phyloP scores from a whole-genome alignment of 2,888 invertebrate species.

The Cosmopolites sordidus region DNA sequence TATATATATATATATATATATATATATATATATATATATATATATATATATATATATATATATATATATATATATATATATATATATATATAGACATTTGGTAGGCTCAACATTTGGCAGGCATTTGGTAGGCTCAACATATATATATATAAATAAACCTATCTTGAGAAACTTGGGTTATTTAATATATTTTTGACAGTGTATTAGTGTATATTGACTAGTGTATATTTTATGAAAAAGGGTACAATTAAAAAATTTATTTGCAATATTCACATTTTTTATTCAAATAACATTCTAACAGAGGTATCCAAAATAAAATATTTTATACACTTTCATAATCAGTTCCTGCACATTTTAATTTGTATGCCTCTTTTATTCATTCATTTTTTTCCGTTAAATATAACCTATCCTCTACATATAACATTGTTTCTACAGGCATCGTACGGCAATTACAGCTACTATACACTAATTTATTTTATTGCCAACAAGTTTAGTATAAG shows the following conservation, averaged over 20 bases:
- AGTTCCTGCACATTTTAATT: conserved; percentile 24
- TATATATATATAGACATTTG: too few species aligned
- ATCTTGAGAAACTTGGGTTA: too few species aligned
- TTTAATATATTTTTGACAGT: too few species aligned
- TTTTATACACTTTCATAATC: conserved; percentile 15
- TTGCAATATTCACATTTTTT: conserved; percentile 12
- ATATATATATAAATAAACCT: too few species aligned
- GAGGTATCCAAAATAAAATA: conserved; percentile 29
- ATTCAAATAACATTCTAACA: conserved; percentile 24
- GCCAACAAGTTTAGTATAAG: conserved; percentile 24
- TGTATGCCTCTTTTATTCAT: conserved; percentile 25
- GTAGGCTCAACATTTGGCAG: too few species aligned
- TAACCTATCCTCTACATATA: conserved; percentile 6
- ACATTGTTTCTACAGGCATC: conserved; percentile 33
- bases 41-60: too few species aligned
- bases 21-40: too few species aligned
- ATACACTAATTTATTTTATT: conserved; percentile 25
- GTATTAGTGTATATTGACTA: too few species aligned
- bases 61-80: too few species aligned
- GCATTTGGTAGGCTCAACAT: too few species aligned
- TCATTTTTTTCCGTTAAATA: background rate
- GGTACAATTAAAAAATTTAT: conserved; percentile 1
- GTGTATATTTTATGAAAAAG: too few species aligned
- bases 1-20: too few species aligned
- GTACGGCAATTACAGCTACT: background rate